These are phyloP conservation scores for Rosalia funebris DNA, from an alignment of 2,888 invertebrate species.

Conservation along the genomic window DNA sequence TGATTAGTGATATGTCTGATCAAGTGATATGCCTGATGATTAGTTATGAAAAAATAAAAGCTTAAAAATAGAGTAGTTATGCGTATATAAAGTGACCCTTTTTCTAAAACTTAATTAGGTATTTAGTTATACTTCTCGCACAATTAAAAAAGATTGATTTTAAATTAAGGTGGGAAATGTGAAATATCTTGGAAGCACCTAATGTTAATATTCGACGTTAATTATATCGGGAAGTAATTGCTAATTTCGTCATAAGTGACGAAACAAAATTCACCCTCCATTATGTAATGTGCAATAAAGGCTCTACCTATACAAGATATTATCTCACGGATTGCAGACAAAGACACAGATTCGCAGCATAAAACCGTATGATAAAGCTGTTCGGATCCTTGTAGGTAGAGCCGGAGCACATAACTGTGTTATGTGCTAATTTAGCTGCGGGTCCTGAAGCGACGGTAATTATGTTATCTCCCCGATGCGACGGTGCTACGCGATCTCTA, in stretches of 20 bases:
- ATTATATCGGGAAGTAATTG: too few relatives aligned
- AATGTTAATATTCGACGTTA: too few relatives aligned
- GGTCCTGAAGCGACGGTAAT: slow-evolving; percentile 56
- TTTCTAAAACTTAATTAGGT: too few relatives aligned
- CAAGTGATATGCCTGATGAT: too few relatives aligned
- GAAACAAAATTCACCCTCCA: not conserved
- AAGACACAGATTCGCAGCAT: slow-evolving; percentile 20
- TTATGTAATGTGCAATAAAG: not conserved
- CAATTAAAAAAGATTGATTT: too few relatives aligned
- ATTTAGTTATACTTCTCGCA: too few relatives aligned
- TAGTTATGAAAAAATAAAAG: too few relatives aligned
- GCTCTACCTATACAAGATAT: slow-evolving; percentile 10
- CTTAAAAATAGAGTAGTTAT: too few relatives aligned
- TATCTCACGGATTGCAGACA: slow-evolving; percentile 22
- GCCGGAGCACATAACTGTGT: slow-evolving; percentile 51
- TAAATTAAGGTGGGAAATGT: too few relatives aligned
- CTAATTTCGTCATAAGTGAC: not conserved
- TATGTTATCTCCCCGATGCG: slow-evolving; percentile 56
- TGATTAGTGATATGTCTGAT: too few relatives aligned
- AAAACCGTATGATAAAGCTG: slow-evolving; percentile 25
- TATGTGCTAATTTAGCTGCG: slow-evolving; percentile 58
- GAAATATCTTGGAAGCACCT: too few relatives aligned
- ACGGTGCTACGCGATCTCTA: slow-evolving; percentile 51
- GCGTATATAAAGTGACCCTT: too few relatives aligned
- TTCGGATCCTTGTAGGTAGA: slow-evolving; percentile 2